Base-by-base conservation (phyloP, 2,888 invertebrate genomes). In the Leucozona laternaria region DNA sequence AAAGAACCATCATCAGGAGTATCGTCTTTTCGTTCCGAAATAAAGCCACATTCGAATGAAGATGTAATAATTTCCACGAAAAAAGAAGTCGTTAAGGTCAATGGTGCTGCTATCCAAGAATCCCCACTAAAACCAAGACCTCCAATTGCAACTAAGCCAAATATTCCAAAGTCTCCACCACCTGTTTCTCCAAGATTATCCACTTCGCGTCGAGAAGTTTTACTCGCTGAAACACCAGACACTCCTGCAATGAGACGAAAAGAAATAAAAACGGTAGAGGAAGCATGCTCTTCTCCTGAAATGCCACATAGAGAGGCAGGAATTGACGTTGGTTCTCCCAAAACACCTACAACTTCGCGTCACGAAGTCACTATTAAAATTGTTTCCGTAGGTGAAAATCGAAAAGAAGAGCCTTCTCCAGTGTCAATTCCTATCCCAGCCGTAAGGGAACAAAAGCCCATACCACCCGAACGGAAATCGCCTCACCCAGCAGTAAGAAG, bases 241-340 rank as follows among this genome's bases (percentile, higher is more conserved):
- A 82, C 82, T 20, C 86, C 86, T 3, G 78, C 83, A 15, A 87
- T 87, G 83, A 78, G 57, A 40, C 37, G 86, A n/a, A 57, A 75
- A 15, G 78, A 87, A 45, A 82, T 82, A 17, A 79, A 71, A 55
- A 75, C 60, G 2, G 79, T 83, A 3, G 28, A 48, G 34, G 76
- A 78, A 50, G 25, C 48, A 3, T 43, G 70, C 0, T 83, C 83
- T 11, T 58, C 66, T 4, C 86, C 86, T 0, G 86, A 87, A 64
- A 60, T 20, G 8, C 58, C 57, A 22, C 81, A 57, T 62, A 57
- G 72, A 2, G 80, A 80, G 31, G 43, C 71, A 17, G 71, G 28
- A 58, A 80, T 77, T n/a, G 83, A 79, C n/a, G 60, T 40, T 11
- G 28, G 25, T 43, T 8, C 53, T 22, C 50, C 4, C 5, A 48